Conservation (phyloP, 2,113 vertebrate species). For the Oreochromis aureus region DNA sequence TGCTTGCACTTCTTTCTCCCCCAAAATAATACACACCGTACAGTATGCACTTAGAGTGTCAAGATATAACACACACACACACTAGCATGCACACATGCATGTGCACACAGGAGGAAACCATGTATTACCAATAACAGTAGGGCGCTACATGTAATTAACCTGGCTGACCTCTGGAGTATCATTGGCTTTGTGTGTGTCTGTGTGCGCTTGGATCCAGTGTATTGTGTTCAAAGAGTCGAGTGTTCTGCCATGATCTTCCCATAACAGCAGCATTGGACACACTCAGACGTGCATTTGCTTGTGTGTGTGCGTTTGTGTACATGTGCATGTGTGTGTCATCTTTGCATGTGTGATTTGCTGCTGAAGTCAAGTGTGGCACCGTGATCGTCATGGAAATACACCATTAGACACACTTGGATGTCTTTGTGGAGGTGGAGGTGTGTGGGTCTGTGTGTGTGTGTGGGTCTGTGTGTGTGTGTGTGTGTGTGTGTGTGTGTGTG, state of each 20-base stretch:
- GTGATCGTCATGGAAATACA: slow-evolving; percentile 17
- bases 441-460: background rate
- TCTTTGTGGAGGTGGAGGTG: background rate
- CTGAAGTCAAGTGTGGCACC: background rate
- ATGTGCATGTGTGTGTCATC: background rate
- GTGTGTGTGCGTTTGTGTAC: background rate
- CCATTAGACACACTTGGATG: slow-evolving; percentile 11
- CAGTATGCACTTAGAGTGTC: background rate
- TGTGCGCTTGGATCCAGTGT: background rate
- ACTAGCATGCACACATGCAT: background rate
- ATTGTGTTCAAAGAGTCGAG: slow-evolving; percentile 1
- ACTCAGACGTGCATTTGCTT: background rate
- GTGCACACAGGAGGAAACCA: background rate
- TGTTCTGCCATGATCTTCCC: slow-evolving; percentile 20
- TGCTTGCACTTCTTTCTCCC: background rate
- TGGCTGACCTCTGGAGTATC: slow-evolving; percentile 22
- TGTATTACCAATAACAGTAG: slow-evolving; percentile 52
- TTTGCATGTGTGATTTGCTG: background rate
- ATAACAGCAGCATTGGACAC: slow-evolving; percentile 26
- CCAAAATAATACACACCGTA: background rate
- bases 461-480: background rate
- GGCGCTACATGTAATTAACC: slow-evolving; percentile 91
- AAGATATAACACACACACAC: background rate
- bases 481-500: background rate
- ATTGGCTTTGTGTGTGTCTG: background rate